Base-by-base conservation (phyloP, 2,113 vertebrate species). In the Pseudorasbora parva region DNA sequence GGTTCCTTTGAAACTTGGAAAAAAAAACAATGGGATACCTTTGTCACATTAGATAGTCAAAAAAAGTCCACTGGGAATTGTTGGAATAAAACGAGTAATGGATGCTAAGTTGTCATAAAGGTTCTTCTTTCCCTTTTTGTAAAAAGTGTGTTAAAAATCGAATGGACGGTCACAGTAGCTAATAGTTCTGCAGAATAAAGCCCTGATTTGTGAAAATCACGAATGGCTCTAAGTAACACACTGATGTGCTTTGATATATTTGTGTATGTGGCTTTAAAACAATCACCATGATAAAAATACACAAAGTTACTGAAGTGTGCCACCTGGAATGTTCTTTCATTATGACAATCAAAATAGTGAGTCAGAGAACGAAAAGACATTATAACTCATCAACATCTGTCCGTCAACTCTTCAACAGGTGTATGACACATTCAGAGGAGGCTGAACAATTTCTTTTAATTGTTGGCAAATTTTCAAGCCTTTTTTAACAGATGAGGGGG, bases 371-470 rank as follows among this genome's bases (percentile, higher is more conserved):
- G 25, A 51, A 33, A 12, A 5, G 30, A 57, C 74, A 8, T n/a
- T 75, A 15, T 25, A 59, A 77, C 30, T 77, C 49, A 76, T 30
- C 27, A 25, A n/a, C 37, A 71, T 30, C 71, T 51, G 21, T 41
- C 5, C 37, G n/a, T n/a, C 8, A 33, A 10, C 4, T 68, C 8
- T 68, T 19, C 30, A 37, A 37, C 25, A 56, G 47, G 21, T 71
- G 25, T 8, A 2, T 7, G 73, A 57, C 30, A 76, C 30, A 37
- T 33, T 51, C n/a, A 19, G 17, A 8, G 33, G 30, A 21, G 21
- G 19, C 17, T 10, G 19, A 68, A 21, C 30, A 21, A 37, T 37
- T 37, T 7, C 1, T 33, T 33, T 75, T 19, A 49, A 8, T 30
- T 75, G 23, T 54, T 17, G 30, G 25, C 15, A 47, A 6, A 14